These are phyloP conservation scores for Prinia subflava DNA, from an alignment of 2,113 vertebrate genomes.

Conservation along the genomic window DNA sequence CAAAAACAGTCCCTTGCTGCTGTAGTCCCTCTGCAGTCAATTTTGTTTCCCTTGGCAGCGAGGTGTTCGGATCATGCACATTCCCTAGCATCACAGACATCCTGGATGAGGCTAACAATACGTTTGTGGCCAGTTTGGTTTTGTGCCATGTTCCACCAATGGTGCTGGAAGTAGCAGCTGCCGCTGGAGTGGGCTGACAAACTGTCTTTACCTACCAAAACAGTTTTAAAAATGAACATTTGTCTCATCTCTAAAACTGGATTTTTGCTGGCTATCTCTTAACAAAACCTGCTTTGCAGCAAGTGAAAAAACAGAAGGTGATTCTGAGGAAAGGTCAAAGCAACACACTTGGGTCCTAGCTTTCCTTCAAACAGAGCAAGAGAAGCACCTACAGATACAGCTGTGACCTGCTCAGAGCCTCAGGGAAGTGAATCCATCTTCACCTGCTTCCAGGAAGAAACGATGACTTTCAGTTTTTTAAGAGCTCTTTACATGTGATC, in stretches of 20 bases:
- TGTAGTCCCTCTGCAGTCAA: neutral
- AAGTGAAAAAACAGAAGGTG: neutral
- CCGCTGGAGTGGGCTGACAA: neutral
- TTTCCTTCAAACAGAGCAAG: neutral
- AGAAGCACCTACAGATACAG: neutral
- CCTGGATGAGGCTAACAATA: neutral
- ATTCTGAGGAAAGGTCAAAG: neutral
- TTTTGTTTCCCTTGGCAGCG: neutral
- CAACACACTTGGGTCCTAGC: neutral
- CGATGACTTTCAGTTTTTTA: neutral
- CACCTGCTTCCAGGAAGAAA: neutral
- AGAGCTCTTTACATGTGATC: neutral
- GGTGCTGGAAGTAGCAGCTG: neutral
- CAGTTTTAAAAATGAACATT: neutral
- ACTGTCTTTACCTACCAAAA: neutral
- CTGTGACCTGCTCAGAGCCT: neutral
- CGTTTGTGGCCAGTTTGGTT: neutral
- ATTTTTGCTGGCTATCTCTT: neutral
- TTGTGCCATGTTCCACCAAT: neutral
- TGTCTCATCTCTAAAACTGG: neutral
- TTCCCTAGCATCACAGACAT: neutral
- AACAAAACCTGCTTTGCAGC: neutral
- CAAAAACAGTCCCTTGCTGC: neutral
- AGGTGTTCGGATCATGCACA: rapidly evolving
- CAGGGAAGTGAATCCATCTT: neutral